Evolutionary conservation across 2,113 vertebrate species (phyloP), one percentile per base, ranked within the genome.

Genomic region (Delphinapterus leucas): DNA sequence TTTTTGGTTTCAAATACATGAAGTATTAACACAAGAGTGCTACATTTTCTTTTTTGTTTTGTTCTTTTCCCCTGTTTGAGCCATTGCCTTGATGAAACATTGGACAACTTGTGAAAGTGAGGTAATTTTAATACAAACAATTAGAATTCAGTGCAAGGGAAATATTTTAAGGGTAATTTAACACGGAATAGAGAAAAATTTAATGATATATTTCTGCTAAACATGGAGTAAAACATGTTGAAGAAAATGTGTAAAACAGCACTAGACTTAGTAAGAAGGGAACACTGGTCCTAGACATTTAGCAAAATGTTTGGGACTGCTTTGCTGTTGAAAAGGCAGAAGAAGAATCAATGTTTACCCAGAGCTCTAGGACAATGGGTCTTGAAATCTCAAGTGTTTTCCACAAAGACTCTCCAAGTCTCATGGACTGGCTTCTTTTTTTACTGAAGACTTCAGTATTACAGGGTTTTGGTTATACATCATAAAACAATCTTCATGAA

Each of bases 81-180:
- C 76, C 95, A 92, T 1, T 97, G 55, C 53, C 80, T 92, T 89
- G 55, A 93, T 96, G 94, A 97, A 95, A 95, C 63, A 90, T 83
- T 80, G 58, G 97, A 87, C 81, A 95, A 94, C 55, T 96, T 96
- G 96, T 92, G 92, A 93, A 98, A 96, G 0, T 92, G 65, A 97
- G 65, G 58, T 97, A 97, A 97, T 93, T 98, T 98, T 74, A 63
- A 23, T 88, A n/a, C 97, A 94, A 98, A 95, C 71, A 96, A 92
- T 95, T 79, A 97, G 26, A 97, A 83, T 94, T 96, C 70, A 79
- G 91, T 96, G 91, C 86, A 97, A 96, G 55, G 17, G 86, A 84
- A 97, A 65, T 95, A 95, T 96, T 95, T 79, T 85, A 97, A 88
- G 15, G 74, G 11, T 84, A 94, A 92, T 96, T 96, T 96, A 84